Evolutionary conservation across 2,797 vertebrate species (phyloP), one percentile per base, ranked within the genome.

Genomic region (Galagoides demidoff): DNA sequence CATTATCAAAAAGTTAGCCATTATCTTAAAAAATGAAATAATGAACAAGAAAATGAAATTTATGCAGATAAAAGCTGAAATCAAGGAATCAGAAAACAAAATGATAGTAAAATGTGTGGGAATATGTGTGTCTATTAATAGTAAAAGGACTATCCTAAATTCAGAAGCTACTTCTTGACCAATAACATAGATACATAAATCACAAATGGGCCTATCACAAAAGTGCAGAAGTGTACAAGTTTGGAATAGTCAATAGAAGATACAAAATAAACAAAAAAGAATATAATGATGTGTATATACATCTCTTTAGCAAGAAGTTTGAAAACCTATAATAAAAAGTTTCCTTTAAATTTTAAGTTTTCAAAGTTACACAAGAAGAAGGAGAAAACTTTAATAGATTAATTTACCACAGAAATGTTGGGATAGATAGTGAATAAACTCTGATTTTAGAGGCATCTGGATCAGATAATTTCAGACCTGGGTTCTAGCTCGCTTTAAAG

Each of bases 321-420:
- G 74, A 85, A 90, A 95, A 89, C 61, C 43, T 94, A 77, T 14
- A 76, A 10, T 95, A 92, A 82, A 27, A 66, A 61, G 63, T 83
- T 55, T 61, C 59, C 63, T 78, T 49, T 14, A 77, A 95, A 61
- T 83, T 43, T 78, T 92, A 76, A 81, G n/a, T 85, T 97, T 34
- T 55, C 64, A 71, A 78, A 83, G 22, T 79, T 23, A 83, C 74
- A 7, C 55, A 61, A 45, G 25, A 66, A 89, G 10, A 2, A 66
- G 2, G 49, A 59, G 39, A 76, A 77, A 59, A 95, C 1, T 37
- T 89, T 86, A 82, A 92, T 37, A 95, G 8, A 34, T 83, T 3
- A 16, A 71, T 39, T 85, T 88, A 37, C 12, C 43, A 64, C 23
- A 82, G 29, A 85, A 87, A 64, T 64, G 29, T 87, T 70, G 87